These are phyloP conservation scores for Vombatus ursinus DNA, from an alignment of 2,113 vertebrate species.

Conservation along the genomic window DNA sequence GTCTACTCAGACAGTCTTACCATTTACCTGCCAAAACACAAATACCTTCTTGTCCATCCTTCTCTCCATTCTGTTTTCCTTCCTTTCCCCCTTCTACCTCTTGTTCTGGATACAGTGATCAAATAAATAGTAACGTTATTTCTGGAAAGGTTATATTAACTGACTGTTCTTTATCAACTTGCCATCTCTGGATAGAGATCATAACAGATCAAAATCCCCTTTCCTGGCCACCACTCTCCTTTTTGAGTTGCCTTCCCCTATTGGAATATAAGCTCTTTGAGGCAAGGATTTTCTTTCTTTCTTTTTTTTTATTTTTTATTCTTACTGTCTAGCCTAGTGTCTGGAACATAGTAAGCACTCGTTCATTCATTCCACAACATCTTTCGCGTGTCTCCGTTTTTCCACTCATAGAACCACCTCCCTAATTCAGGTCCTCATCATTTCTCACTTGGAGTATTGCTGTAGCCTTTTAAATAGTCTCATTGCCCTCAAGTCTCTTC, in stretches of 20 bases:
- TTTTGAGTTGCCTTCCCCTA: not conserved
- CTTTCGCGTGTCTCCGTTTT: not conserved
- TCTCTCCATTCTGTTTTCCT: not conserved
- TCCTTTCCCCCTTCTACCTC: not conserved
- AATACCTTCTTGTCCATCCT: not conserved
- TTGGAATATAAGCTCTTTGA: not conserved
- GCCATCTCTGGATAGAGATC: not conserved
- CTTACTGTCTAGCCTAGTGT: rapidly evolving
- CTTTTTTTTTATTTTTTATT: not conserved
- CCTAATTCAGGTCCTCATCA: not conserved
- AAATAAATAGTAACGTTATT: not conserved
- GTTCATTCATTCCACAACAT: not conserved
- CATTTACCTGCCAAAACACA: not conserved
- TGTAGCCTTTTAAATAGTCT: not conserved
- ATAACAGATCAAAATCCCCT: not conserved
- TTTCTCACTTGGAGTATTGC: too few species aligned
- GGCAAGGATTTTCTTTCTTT: not conserved
- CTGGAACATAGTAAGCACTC: not conserved
- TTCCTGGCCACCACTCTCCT: not conserved
- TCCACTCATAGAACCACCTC: not conserved
- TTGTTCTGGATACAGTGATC: not conserved
- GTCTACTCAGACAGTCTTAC: not conserved
- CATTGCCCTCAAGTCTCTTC: not conserved
- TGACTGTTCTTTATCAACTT: not conserved
- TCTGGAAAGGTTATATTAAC: not conserved